Base-by-base conservation (phyloP, 1,140 invertebrate species). In the Saccostrea echinata region DNA sequence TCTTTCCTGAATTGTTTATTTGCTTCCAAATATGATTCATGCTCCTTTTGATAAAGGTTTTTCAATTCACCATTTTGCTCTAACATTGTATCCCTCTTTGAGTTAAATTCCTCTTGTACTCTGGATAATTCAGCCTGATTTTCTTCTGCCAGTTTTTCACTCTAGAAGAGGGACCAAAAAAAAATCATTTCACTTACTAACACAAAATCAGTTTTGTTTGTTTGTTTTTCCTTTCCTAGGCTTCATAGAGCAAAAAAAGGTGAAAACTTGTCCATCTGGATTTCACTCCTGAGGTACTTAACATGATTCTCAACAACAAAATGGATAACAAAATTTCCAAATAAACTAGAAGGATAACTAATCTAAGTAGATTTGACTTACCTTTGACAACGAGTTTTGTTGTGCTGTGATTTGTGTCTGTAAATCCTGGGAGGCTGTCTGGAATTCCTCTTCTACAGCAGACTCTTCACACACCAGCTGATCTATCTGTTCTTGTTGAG, bases 21-120 rank as follows among this genome's bases (percentile, higher is more conserved):
- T 57, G 91, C 33, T 52, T 91, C 68, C 51, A 84, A 84, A 52
- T 91, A 88, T 53, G 88, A 82, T 24, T 86, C 30, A 51, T 90
- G 83, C n/a, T 92, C 55, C 18, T 89, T 64, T n/a, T 84, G n/a
- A 33, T 87, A 91, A 71, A 89, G 88, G 35, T 88, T 71, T 86
- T 92, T 88, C 1, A 92, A 43, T 43, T 85, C 83, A 71, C 86
- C 84, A 87, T 91, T 89, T n/a, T 88, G 83, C 1, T 76, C 35
- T 9, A 92, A 76, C 64, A 92, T 52, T 30, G 53, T 18, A 6
- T 86, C 55, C 81, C 84, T 90, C 55, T 87, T 86, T 30, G 0
- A 43, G 43, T 90, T 81, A 18, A 90, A 85, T n/a, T 88, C 30
- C 18, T 84, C 55, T 30, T 90, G 86, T n/a, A 91, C 24, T 12